Evolutionary conservation across 1,140 invertebrate genomes (phyloP).

Genomic region (Pseudobourletiella spinata): DNA sequence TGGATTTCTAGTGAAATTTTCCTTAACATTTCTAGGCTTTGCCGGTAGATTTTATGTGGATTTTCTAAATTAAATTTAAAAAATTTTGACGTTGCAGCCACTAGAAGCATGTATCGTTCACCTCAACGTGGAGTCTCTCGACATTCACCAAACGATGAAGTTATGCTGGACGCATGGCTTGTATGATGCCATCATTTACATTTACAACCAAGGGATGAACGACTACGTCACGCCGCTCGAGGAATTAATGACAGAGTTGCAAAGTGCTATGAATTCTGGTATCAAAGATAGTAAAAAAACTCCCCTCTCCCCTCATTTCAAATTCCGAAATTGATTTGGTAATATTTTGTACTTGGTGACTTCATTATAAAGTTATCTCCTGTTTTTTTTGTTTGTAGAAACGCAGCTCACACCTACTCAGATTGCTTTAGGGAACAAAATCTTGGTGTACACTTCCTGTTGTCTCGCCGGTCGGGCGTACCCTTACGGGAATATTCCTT

Average conservation of each 20-base stretch:
- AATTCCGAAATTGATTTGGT: no score
- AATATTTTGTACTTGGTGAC: no score
- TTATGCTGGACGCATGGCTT: constrained; percentile 67
- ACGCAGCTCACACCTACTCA: constrained; percentile 38
- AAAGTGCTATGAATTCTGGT: constrained; percentile 41
- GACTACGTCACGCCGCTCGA: constrained; percentile 78
- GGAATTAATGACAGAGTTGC: constrained; percentile 57
- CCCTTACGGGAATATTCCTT: constrained; percentile 72
- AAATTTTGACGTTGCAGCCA: constrained; percentile 44
- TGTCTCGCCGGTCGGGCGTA: constrained; percentile 86
- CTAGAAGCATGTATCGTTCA: constrained; percentile 73
- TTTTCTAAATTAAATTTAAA: constrained; percentile 52
- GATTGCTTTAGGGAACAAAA: constrained; percentile 66
- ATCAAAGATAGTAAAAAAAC: no score
- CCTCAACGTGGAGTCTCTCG: constrained; percentile 71
- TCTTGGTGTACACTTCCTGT: constrained; percentile 86
- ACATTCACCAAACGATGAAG: constrained; percentile 78
- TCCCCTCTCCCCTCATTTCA: no score
- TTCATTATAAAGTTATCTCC: no score
- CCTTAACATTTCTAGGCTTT: no score
- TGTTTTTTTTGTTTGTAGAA: no score
- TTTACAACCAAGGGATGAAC: constrained; percentile 72
- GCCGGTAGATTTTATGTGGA: no score
- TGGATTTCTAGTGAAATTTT: no score
- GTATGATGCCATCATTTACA: constrained; percentile 79